Conservation (phyloP, 35 echinoderm and acorn worm genomes). For the Stichopus chloronotus region DNA sequence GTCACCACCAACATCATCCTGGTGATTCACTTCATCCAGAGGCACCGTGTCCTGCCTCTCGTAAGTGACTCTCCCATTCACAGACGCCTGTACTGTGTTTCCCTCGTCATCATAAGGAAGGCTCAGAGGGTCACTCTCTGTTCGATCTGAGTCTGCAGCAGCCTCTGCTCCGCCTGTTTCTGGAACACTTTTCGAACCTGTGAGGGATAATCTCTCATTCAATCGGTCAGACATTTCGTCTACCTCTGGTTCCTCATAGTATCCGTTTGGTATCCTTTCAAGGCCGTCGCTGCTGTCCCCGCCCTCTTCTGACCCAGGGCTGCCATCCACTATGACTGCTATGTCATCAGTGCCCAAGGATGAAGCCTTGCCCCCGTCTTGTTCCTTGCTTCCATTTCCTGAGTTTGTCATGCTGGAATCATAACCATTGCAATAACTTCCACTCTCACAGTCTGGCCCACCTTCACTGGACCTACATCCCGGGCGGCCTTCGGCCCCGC, state of each 20-base stretch:
- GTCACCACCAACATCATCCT: background rate
- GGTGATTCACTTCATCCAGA: background rate
- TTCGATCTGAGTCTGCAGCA: conserved; percentile 25
- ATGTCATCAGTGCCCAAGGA: conserved; percentile 35
- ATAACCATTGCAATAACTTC: conserved; percentile 8
- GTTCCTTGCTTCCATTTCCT: background rate
- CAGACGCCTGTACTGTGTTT: background rate
- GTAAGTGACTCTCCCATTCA: background rate
- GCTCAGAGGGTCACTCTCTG: conserved; percentile 40
- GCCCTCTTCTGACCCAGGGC: background rate
- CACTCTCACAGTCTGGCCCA: background rate
- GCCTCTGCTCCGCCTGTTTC: background rate
- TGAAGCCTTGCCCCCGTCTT: background rate
- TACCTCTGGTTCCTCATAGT: conserved; percentile 31
- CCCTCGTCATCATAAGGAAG: background rate
- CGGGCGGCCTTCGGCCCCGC: background rate
- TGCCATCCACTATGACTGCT: conserved; percentile 19
- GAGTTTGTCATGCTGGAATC: conserved; percentile 8
- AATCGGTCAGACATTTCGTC: conserved; percentile 12
- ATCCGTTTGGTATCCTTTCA: conserved; percentile 45
- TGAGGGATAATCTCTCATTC: background rate
- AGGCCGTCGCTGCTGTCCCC: conserved; percentile 30
- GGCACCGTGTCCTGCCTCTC: conserved; percentile 49
- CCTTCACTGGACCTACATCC: background rate
- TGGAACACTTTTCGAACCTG: background rate